phyloP scores from a whole-genome alignment of 2,888 invertebrate species.

The Hedya salicella region DNA sequence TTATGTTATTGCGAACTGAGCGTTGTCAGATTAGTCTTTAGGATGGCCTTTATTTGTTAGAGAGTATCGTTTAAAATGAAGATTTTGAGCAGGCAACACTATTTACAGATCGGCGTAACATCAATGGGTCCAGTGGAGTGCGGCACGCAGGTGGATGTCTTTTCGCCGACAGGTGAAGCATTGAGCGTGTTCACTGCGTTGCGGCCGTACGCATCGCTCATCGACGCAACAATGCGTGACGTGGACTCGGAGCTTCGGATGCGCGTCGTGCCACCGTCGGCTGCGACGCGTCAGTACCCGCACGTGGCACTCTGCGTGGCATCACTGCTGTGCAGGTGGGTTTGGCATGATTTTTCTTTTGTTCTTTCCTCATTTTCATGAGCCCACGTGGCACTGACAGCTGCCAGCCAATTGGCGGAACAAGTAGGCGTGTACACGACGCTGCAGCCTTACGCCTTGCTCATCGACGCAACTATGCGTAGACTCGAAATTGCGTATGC shows the following conservation, averaged over 20 bases:
- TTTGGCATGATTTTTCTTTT: too few relatives aligned
- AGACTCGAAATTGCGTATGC: too few relatives aligned
- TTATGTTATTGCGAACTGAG: too few relatives aligned
- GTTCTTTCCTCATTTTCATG: too few relatives aligned
- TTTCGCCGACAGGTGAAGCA: slow-evolving; percentile 46
- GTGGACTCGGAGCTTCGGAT: slow-evolving; percentile 52
- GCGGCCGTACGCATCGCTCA: slow-evolving; percentile 60
- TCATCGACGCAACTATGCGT: too few relatives aligned
- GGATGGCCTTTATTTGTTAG: too few relatives aligned
- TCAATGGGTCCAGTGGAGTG: slow-evolving; percentile 72
- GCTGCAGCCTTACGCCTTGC: too few relatives aligned
- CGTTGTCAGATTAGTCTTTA: too few relatives aligned
- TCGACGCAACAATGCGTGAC: slow-evolving; percentile 66
- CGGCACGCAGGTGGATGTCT: slow-evolving; percentile 29
- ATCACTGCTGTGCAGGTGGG: neutral
- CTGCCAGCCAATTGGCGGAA: too few relatives aligned
- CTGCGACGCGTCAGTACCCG: neutral
- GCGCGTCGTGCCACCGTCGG: neutral
- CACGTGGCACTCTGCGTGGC: neutral
- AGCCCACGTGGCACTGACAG: too few relatives aligned
- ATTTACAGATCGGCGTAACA: slow-evolving; percentile 63
- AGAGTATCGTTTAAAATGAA: too few relatives aligned
- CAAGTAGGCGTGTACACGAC: too few relatives aligned
- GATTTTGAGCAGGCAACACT: neutral
- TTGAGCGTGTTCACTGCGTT: slow-evolving; percentile 74